phyloP scores from a whole-genome alignment of 35 echinoderm and acorn worm genomes.

The Eucidaris tribuloides region DNA sequence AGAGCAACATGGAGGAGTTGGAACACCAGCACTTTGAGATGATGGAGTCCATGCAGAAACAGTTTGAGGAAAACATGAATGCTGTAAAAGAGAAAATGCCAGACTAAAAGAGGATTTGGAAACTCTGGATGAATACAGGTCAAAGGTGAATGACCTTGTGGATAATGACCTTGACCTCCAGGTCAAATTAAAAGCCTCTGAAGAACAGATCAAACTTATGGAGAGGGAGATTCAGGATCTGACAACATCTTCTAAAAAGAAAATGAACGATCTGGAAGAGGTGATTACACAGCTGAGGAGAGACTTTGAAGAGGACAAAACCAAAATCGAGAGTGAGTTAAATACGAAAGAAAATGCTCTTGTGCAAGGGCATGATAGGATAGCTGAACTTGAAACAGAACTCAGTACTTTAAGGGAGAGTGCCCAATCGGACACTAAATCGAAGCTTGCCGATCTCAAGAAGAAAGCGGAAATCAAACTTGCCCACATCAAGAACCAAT shows the following conservation, averaged over 20 bases:
- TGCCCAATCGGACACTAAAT: slow-evolving; percentile 40
- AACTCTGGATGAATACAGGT: slow-evolving; percentile 59
- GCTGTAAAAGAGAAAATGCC: slow-evolving; percentile 43
- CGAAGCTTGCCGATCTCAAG: slow-evolving; percentile 86
- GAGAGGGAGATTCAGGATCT: slow-evolving; percentile 68
- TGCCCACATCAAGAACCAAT: slow-evolving; percentile 78
- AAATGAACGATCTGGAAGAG: slow-evolving; percentile 61
- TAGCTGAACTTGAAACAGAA: slow-evolving; percentile 44
- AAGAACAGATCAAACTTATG: slow-evolving; percentile 65
- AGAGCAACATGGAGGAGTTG: slow-evolving; percentile 59
- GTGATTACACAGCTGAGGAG: too few relatives aligned
- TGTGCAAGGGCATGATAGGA: slow-evolving; percentile 13
- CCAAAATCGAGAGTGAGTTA: slow-evolving; percentile 6
- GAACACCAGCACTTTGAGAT: slow-evolving; percentile 98
- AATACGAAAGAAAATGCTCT: neutral
- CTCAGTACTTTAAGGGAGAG: slow-evolving; percentile 13
- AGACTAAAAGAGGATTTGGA: slow-evolving; percentile 30
- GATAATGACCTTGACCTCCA: slow-evolving; percentile 84
- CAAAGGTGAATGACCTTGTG: slow-evolving; percentile 75
- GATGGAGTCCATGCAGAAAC: slow-evolving; percentile 84
- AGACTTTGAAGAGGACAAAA: slow-evolving; percentile 55
- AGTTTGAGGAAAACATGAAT: slow-evolving; percentile 51
- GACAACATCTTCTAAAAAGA: slow-evolving; percentile 50
- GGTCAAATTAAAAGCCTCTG: slow-evolving; percentile 75
- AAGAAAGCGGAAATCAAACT: slow-evolving; percentile 91